A percentile compares a stretch with the other conserved stretches of the same genome.
Conservation (phyloP, 2,113 vertebrate genomes). For the Alethe diademata region DNA sequence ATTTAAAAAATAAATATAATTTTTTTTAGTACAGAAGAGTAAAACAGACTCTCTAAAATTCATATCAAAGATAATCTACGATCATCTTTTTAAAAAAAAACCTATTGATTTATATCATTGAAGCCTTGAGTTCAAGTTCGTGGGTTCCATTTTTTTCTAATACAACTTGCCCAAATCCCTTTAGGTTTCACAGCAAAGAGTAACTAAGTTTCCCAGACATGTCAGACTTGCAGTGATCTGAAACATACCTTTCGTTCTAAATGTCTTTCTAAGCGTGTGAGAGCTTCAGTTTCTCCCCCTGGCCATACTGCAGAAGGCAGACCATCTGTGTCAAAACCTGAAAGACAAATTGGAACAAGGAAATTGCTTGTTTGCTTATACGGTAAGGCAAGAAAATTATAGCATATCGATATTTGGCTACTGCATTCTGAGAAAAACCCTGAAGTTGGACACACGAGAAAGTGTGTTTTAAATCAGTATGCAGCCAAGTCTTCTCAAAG, state of each 20-base stretch:
- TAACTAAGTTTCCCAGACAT: not conserved
- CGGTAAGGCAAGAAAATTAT: not conserved
- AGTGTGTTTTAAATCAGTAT: not conserved
- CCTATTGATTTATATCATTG: not conserved
- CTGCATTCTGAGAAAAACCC: not conserved
- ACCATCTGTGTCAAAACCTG: slow-evolving; percentile 94
- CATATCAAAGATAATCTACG: not conserved
- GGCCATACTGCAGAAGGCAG: slow-evolving; percentile 90
- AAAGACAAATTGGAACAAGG: slow-evolving; percentile 2
- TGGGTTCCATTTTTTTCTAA: not conserved
- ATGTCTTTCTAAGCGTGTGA: slow-evolving; percentile 90
- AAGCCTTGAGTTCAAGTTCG: not conserved
- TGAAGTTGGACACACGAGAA: not conserved
- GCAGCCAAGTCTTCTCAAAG: not conserved
- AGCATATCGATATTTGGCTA: not conserved
- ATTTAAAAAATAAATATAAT: not conserved
- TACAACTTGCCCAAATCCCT: not conserved
- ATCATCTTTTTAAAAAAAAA: not conserved
- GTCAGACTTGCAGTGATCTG: not conserved
- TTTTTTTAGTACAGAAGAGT: not conserved
- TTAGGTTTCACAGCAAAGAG: not conserved
- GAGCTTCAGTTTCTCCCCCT: slow-evolving; percentile 94
- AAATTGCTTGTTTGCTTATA: not conserved
- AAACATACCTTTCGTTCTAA: slow-evolving; percentile 89
- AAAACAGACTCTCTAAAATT: not conserved